A percentile compares a stretch with the other conserved stretches of the same genome.
These are phyloP conservation scores for Lathamus discolor DNA, from an alignment of 2,113 vertebrate genomes.

Conservation along the genomic window DNA sequence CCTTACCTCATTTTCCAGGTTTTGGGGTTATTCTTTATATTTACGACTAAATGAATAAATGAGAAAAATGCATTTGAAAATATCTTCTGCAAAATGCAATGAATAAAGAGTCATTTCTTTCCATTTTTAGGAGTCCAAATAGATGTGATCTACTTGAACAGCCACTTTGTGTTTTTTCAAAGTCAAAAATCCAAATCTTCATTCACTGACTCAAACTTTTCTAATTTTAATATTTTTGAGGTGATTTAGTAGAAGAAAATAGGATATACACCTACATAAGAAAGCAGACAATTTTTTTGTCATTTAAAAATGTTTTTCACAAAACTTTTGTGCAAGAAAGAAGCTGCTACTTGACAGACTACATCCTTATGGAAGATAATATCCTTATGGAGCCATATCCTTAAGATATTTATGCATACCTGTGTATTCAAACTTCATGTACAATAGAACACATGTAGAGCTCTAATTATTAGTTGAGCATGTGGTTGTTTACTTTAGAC, in stretches of 20 bases:
- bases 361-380: background rate
- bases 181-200: background rate
- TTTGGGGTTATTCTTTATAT: background rate
- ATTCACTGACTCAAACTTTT: background rate
- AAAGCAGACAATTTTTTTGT: background rate
- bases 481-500: background rate
- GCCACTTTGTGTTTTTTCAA: background rate
- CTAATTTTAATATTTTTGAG: background rate
- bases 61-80: background rate
- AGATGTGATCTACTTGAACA: background rate
- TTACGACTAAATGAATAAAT: background rate
- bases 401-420: background rate
- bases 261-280: background rate
- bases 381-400: background rate
- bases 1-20: background rate
- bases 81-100: background rate
- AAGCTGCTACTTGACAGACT: background rate
- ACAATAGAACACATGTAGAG: background rate
- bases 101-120: background rate
- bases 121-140: background rate
- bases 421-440: background rate
- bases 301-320: background rate
- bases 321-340: background rate
- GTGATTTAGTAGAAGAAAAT: background rate
- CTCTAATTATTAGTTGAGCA: background rate